phyloP scores from a whole-genome alignment of 2,797 vertebrate species.

The Takifugu rubripes region DNA sequence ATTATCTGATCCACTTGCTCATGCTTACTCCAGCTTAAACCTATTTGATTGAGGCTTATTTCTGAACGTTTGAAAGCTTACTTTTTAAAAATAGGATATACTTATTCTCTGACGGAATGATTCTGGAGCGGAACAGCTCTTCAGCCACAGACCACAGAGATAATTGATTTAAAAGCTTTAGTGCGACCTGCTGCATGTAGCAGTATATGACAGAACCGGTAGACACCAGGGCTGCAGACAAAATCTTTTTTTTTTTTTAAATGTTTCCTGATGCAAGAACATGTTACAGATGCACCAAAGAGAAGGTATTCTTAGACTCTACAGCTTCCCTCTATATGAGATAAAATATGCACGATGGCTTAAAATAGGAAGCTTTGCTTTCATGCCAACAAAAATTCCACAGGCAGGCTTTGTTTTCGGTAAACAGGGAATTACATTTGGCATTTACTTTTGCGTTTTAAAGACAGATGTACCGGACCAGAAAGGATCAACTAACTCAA shows the following conservation, averaged over 20 bases:
- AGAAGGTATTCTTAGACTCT: constrained; percentile 67
- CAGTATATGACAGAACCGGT: constrained; percentile 15
- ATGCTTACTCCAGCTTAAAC: constrained; percentile 1
- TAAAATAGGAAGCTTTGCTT: constrained; percentile 59
- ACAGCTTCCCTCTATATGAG: constrained; percentile 40
- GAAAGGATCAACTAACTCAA: constrained; percentile 28
- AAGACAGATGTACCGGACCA: constrained; percentile 9
- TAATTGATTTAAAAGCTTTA: constrained; percentile 24
- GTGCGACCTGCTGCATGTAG: constrained; percentile 11
- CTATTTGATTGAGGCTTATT: constrained; percentile 16
- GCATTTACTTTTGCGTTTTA: constrained; percentile 35
- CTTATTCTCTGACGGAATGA: constrained; percentile 15
- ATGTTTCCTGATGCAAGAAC: constrained; percentile 21
- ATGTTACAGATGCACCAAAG: constrained; percentile 51
- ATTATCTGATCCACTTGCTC: constrained; percentile 13
- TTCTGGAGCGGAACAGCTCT: constrained; percentile 22
- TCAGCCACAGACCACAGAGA: constrained; percentile 14
- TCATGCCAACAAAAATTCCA: constrained; percentile 28
- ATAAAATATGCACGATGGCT: constrained; percentile 65
- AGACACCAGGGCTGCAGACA: neutral
- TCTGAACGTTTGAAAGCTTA: constrained; percentile 16
- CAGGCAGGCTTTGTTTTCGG: constrained; percentile 16
- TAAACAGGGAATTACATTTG: constrained; percentile 58
- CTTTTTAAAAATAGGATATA: constrained; percentile 14
- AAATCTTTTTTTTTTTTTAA: constrained; percentile 18